A percentile compares a stretch with the other conserved stretches of the same genome.
Evolutionary conservation across 1,140 invertebrate species (phyloP).

Genomic region (Phymorhynchus buccinoides): DNA sequence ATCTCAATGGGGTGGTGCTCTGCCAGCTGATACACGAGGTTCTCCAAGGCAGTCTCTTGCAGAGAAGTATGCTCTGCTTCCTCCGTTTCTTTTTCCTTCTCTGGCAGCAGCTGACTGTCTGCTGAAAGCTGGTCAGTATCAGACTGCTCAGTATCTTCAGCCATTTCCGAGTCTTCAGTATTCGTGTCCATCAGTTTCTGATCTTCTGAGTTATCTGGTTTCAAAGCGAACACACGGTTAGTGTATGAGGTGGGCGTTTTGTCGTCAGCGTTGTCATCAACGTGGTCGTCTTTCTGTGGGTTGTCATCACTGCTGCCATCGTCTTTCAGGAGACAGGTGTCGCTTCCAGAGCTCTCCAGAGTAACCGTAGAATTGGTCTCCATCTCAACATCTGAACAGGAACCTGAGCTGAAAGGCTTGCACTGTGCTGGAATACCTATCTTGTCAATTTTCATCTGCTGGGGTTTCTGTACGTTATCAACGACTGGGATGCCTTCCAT

Average conservation of each 20-base stretch:
- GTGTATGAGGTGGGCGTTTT: background rate
- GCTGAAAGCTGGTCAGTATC: background rate
- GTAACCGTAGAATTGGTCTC: conserved; percentile 25
- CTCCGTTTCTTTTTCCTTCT: background rate
- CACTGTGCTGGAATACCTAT: background rate
- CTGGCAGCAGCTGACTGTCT: background rate
- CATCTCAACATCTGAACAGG: conserved; percentile 21
- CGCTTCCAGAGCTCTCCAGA: background rate
- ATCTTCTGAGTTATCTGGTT: background rate
- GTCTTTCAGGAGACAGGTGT: conserved; percentile 22
- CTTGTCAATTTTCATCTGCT: background rate
- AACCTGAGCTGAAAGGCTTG: background rate
- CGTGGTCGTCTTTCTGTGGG: background rate
- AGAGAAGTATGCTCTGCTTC: background rate
- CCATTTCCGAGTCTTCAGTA: background rate
- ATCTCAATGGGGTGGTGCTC: conserved; percentile 7
- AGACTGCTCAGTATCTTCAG: background rate
- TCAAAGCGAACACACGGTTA: background rate
- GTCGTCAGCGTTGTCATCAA: background rate
- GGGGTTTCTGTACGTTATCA: too few species aligned
- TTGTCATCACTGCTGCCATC: background rate
- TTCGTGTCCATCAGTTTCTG: background rate
- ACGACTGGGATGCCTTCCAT: too few species aligned
- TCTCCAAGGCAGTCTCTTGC: background rate
- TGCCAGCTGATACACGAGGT: conserved; percentile 7